These are phyloP conservation scores for Arctia plantaginis DNA, from an alignment of 2,888 invertebrate genomes.

Conservation along the genomic window DNA sequence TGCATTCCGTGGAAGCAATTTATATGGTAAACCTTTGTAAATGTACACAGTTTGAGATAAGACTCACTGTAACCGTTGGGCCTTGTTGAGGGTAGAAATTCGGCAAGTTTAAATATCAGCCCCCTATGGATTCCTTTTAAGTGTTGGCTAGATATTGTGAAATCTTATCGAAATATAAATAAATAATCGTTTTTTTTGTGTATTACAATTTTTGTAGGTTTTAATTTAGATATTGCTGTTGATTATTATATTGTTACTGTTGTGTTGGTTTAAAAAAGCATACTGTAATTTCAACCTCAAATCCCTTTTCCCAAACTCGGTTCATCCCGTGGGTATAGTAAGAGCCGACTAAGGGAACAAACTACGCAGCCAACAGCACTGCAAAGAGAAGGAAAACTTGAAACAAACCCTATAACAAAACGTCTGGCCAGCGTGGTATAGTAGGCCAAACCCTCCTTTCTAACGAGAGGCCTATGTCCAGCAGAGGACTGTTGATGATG, in stretches of 20 bases:
- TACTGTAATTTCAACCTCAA: too few relatives aligned
- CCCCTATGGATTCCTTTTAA: slow-evolving; percentile 31
- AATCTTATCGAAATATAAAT: slow-evolving; percentile 47
- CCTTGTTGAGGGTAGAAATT: slow-evolving; percentile 46
- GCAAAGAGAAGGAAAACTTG: too few relatives aligned
- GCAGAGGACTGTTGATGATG: too few relatives aligned
- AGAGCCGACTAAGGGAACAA: too few relatives aligned
- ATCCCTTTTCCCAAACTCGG: too few relatives aligned
- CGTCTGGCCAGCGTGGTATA: too few relatives aligned
- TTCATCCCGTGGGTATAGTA: too few relatives aligned
- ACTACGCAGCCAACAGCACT: too few relatives aligned
- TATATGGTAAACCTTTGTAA: slow-evolving; percentile 75
- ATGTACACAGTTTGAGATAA: slow-evolving; percentile 68
- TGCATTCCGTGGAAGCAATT: slow-evolving; percentile 72
- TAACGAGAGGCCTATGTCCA: too few relatives aligned
- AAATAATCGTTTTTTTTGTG: slow-evolving; percentile 33
- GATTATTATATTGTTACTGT: neutral
- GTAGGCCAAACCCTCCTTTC: too few relatives aligned
- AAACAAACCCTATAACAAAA: too few relatives aligned
- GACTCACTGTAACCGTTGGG: slow-evolving; percentile 45
- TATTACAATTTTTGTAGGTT: slow-evolving; percentile 16
- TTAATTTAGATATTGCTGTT: slow-evolving; percentile 13
- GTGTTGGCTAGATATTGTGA: slow-evolving; percentile 42
- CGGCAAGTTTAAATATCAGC: slow-evolving; percentile 52
- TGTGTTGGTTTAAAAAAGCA: too few relatives aligned